phyloP scores from a whole-genome alignment of 2,113 vertebrate genomes.

The Erythrocercus mccallii region DNA sequence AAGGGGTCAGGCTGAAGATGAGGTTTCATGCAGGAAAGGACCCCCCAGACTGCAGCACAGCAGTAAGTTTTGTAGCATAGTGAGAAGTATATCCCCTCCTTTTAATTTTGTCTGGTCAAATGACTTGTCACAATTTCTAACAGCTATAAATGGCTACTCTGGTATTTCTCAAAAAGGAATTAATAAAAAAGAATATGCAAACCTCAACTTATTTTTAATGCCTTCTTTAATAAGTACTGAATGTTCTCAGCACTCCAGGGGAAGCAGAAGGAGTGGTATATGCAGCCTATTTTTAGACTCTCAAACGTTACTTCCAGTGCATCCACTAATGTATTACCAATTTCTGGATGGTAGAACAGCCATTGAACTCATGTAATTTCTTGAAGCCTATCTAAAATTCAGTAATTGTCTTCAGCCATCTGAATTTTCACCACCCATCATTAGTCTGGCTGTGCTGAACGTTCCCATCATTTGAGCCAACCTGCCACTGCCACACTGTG shows the following conservation, averaged over 20 bases:
- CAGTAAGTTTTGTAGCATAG: accelerated
- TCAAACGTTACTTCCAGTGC: neutral
- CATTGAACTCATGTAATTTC: neutral
- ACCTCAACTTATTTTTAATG: neutral
- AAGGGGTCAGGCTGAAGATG: neutral
- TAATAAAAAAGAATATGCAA: neutral
- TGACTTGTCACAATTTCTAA: neutral
- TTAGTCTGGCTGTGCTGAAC: neutral
- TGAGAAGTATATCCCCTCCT: neutral
- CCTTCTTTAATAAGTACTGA: slow-evolving; percentile 29
- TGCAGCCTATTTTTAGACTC: neutral
- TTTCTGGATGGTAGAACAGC: neutral
- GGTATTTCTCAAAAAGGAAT: neutral
- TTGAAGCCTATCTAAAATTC: neutral
- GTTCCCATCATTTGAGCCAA: neutral
- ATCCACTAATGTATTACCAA: neutral
- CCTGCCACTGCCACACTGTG: accelerated
- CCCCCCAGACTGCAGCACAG: accelerated
- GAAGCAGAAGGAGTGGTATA: slow-evolving; percentile 31
- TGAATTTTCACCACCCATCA: neutral
- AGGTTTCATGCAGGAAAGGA: neutral
- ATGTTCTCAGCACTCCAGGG: neutral
- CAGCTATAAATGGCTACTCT: neutral
- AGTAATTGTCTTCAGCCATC: neutral
- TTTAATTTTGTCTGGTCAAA: neutral